Evolutionary conservation across 1,140 invertebrate genomes (phyloP).

Genomic region (Bombus pascuorum): DNA sequence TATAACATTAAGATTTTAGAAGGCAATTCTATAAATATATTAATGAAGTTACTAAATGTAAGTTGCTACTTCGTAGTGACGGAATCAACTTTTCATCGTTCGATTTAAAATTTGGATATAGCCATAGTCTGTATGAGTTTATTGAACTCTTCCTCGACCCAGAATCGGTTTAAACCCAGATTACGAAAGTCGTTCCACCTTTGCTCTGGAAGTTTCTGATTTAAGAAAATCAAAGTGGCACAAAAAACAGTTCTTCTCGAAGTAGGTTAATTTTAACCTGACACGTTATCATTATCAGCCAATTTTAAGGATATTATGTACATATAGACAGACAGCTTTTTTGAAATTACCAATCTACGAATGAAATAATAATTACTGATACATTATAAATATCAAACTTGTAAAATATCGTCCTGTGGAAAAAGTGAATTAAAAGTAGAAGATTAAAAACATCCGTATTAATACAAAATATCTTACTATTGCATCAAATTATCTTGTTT

Average conservation of each 20-base stretch:
- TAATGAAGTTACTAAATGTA: neutral
- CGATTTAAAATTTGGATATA: neutral
- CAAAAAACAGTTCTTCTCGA: neutral
- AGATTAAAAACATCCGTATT: neutral
- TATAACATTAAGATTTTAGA: neutral
- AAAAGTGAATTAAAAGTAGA: neutral
- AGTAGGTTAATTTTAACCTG: neutral
- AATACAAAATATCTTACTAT: neutral
- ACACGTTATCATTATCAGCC: neutral
- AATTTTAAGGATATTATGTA: neutral
- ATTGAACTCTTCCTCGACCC: neutral
- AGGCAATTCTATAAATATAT: neutral
- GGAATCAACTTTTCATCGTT: neutral
- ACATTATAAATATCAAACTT: neutral
- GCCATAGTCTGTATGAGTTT: neutral
- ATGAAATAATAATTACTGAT: neutral
- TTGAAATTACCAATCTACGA: neutral
- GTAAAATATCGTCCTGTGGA: too few species aligned
- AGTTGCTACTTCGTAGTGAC: neutral
- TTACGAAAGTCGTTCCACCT: neutral
- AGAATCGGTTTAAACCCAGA: neutral
- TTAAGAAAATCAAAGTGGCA: too few species aligned
- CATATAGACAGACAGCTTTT: neutral
- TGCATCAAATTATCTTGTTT: neutral
- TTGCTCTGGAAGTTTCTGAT: neutral